phyloP scores from a whole-genome alignment of 2,113 vertebrate species.

The Anarhynchus alexandrinus region DNA sequence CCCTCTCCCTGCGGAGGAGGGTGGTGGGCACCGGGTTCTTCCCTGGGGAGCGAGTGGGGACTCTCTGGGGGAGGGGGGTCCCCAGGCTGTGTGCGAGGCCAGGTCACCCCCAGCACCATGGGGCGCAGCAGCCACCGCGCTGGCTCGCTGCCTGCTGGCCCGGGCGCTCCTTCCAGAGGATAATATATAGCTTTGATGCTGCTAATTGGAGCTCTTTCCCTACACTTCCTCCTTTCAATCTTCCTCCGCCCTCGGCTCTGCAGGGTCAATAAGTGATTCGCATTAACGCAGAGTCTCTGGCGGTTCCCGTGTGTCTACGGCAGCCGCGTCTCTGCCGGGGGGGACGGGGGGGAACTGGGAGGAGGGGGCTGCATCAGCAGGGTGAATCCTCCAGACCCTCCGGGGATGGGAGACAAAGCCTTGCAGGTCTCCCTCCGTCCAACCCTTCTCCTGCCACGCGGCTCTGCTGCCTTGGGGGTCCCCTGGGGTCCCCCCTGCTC shows the following conservation, averaged over 20 bases:
- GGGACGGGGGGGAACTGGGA: background rate
- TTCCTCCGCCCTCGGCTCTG: background rate
- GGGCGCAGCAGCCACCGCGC: fast-evolving
- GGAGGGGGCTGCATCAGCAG: background rate
- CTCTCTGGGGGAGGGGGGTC: background rate
- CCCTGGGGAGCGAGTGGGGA: background rate
- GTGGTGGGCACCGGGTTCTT: background rate
- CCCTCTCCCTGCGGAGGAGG: background rate
- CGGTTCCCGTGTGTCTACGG: background rate
- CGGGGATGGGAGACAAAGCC: background rate
- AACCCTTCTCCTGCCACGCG: fast-evolving
- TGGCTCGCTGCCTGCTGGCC: background rate
- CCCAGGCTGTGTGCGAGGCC: fast-evolving
- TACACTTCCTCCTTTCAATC: background rate
- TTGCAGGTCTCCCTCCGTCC: background rate
- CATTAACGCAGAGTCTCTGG: background rate
- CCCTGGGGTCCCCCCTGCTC: background rate
- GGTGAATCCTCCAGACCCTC: background rate
- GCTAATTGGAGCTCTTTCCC: slow-evolving; percentile 2
- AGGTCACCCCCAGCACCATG: background rate
- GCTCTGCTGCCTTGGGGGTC: background rate
- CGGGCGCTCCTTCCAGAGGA: background rate
- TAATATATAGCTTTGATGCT: background rate
- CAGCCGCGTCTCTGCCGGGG: background rate
- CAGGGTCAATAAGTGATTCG: background rate